Conservation (phyloP, 2,888 invertebrate genomes). For the Mesorhabditis sp. region DNA sequence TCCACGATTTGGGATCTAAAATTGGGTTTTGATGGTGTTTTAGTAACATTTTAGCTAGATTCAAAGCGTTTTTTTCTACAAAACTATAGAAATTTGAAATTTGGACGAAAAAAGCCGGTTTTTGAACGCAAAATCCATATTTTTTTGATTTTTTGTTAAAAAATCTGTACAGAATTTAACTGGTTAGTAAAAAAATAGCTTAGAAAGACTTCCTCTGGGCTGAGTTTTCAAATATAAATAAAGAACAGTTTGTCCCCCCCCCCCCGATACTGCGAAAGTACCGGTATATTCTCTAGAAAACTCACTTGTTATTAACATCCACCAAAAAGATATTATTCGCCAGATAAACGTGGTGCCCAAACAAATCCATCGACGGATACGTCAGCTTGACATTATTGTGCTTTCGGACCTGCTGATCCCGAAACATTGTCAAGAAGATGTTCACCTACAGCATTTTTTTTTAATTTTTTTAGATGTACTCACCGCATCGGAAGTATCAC, state of each 20-base stretch:
- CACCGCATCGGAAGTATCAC: slow-evolving; percentile 55
- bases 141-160: too few relatives aligned
- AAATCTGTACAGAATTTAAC: too few relatives aligned
- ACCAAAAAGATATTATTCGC: slow-evolving; percentile 57
- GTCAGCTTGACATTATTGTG: slow-evolving; percentile 51
- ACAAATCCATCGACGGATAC: slow-evolving; percentile 57
- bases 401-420: slow-evolving; percentile 45
- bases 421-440: slow-evolving; percentile 54
- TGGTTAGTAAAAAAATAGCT: too few relatives aligned
- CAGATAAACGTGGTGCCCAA: slow-evolving; percentile 54
- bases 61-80: not conserved
- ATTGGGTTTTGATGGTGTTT: not conserved
- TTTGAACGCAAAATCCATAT: too few relatives aligned
- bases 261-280: too few relatives aligned
- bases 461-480: slow-evolving; percentile 7
- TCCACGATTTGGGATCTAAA: slow-evolving; percentile 50
- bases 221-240: too few relatives aligned
- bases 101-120: too few relatives aligned
- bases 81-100: too few relatives aligned
- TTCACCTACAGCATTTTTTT: slow-evolving; percentile 27
- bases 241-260: too few relatives aligned
- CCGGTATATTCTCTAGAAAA: too few relatives aligned
- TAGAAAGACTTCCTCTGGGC: too few relatives aligned
- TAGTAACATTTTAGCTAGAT: not conserved
- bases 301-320: slow-evolving; percentile 45